A percentile compares a stretch with the other conserved stretches of the same genome.
Evolutionary conservation across 2,888 invertebrate species (phyloP).

Genomic region (Agonopterix subpropinquella): DNA sequence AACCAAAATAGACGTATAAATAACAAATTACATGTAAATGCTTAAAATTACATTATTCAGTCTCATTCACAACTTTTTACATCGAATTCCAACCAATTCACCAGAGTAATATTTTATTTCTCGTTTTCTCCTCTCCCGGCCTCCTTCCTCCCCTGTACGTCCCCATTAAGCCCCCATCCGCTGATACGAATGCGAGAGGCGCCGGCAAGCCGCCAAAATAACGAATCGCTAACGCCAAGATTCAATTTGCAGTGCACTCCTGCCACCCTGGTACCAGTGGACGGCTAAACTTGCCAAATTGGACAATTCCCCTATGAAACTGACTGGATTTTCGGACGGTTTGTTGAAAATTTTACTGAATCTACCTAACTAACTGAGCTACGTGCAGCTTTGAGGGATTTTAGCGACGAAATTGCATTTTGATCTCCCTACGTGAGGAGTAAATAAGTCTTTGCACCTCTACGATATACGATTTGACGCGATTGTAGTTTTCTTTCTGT

Average conservation of each 20-base stretch:
- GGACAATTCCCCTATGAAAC: constrained; percentile 32
- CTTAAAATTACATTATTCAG: background rate
- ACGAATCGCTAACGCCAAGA: constrained; percentile 40
- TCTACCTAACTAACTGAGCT: constrained; percentile 15
- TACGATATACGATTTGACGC: no score
- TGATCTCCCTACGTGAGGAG: no score
- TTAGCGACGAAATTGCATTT: background rate
- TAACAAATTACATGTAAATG: no score
- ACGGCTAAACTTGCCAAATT: constrained; percentile 42
- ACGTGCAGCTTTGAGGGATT: constrained; percentile 1
- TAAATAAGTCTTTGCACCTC: no score
- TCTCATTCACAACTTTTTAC: constrained; percentile 6
- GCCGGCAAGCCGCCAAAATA: constrained; percentile 27
- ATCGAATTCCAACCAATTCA: constrained; percentile 2
- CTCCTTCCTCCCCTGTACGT: background rate
- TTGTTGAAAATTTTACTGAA: constrained; percentile 15
- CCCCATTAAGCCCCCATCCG: constrained; percentile 6
- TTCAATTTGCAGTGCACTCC: constrained; percentile 52
- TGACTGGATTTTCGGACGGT: constrained; percentile 12
- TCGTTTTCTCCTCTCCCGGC: background rate
- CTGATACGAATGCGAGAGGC: constrained; percentile 2
- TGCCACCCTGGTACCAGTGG: constrained; percentile 25
- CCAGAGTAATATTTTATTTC: constrained; percentile 7
- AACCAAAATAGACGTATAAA: no score
- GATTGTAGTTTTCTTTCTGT: no score